These are phyloP conservation scores for Emesis russula DNA, from an alignment of 2,888 invertebrate species.

Conservation along the genomic window DNA sequence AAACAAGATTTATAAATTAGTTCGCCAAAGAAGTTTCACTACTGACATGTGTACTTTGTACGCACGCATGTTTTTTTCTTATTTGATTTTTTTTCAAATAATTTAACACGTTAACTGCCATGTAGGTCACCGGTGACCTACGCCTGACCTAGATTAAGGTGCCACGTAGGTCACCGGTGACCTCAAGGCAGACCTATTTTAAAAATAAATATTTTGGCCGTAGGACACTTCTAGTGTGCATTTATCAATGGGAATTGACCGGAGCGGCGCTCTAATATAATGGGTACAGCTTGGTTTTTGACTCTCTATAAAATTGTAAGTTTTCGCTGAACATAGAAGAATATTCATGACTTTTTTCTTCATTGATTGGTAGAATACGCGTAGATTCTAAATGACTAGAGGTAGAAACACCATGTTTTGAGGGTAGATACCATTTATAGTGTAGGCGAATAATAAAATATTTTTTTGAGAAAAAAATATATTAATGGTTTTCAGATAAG, in stretches of 20 bases:
- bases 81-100: too few relatives aligned
- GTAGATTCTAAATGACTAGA: neutral
- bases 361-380: conserved; percentile 1
- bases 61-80: too few relatives aligned
- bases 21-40: too few relatives aligned
- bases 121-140: too few relatives aligned
- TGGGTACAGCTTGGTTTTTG: neutral
- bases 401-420: conserved; percentile 15
- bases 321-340: conserved; percentile 12
- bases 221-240: conserved; percentile 5
- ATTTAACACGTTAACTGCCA: conserved; percentile 17
- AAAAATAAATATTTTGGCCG: neutral
- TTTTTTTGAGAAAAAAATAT: conserved; percentile 2
- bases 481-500: too few relatives aligned
- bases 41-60: too few relatives aligned
- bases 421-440: neutral
- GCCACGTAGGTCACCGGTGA: conserved; percentile 6
- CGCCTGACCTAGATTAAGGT: conserved; percentile 5
- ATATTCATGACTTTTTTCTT: conserved; percentile 18
- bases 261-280: too few relatives aligned
- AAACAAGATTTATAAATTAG: too few relatives aligned
- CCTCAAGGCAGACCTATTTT: conserved; percentile 7
- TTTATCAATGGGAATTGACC: neutral
- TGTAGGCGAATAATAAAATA: conserved; percentile 10
- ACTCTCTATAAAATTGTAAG: conserved; percentile 11